Conservation (phyloP, 2,888 invertebrate genomes). For the Proisotoma minuta region DNA sequence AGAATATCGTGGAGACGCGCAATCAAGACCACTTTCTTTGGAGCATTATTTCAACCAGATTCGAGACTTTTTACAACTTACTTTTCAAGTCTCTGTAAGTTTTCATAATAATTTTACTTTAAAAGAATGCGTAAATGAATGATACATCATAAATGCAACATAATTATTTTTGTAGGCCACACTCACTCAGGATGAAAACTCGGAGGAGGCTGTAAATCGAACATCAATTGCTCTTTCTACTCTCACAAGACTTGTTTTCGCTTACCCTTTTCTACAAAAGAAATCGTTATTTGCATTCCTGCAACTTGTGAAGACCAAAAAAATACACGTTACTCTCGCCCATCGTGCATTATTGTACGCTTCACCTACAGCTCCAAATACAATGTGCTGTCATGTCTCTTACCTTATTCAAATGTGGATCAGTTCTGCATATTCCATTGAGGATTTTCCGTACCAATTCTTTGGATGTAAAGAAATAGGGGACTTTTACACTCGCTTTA, state of each 20-base stretch:
- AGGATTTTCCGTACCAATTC: slow-evolving; percentile 51
- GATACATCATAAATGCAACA: too few species aligned
- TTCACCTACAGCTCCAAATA: slow-evolving; percentile 23
- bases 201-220: slow-evolving; percentile 60
- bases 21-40: not conserved
- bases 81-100: slow-evolving; percentile 5
- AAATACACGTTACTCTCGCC: slow-evolving; percentile 50
- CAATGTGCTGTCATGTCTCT: slow-evolving; percentile 30
- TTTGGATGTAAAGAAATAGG: slow-evolving; percentile 50
- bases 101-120: too few species aligned
- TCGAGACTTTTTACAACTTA: not conserved
- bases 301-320: slow-evolving; percentile 56
- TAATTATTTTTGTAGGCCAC: slow-evolving; percentile 2
- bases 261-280: slow-evolving; percentile 56
- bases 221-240: slow-evolving; percentile 59
- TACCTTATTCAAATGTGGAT: slow-evolving; percentile 27
- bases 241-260: slow-evolving; percentile 56
- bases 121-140: too few species aligned
- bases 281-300: slow-evolving; percentile 57
- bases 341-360: slow-evolving; percentile 28
- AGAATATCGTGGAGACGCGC: not conserved
- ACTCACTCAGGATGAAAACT: slow-evolving; percentile 50
- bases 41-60: slow-evolving; percentile 4
- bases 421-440: slow-evolving; percentile 34
- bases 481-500: slow-evolving; percentile 53